Evolutionary conservation across 2,797 vertebrate species (phyloP), one percentile per base, ranked within the genome.

Genomic region (Euthynnus affinis): DNA sequence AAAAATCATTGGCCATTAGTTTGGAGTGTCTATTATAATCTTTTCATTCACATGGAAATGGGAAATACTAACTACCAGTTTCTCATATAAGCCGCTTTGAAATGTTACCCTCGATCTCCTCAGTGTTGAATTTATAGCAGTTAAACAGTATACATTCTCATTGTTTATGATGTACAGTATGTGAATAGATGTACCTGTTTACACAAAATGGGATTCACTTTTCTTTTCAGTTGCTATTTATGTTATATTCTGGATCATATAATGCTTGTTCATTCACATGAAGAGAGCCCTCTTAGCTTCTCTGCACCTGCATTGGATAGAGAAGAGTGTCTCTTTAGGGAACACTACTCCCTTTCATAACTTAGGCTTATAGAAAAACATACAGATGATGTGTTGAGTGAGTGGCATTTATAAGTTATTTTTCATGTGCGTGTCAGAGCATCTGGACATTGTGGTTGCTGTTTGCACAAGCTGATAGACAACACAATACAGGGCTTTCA

Each of bases 1-100:
- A 83, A 87, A 85, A 55, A 81, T 80, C 52, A 80, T 44, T 83
- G 79, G 73, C 72, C 61, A 78, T 88, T 85, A 59, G 75, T 80
- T 77, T 74, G 17, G 27, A 83, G 73, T 60, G 68, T 77, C 88
- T 78, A 15, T 75, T 86, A 81, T 60, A 72, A 42, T 72, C 14
- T 61, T 74, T 85, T 75, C 56, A 71, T 70, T 82, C 75, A 68
- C 69, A 61, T 42, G 63, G 40, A 74, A 84, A 82, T 82, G 48
- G 60, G 46, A 58, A 83, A 82, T 62, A 62, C 58, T 73, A 73
- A 82, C 80, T 69, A 56, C 34, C 51, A 67, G 25, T 73, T 71
- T 77, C 23, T 63, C 44, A 68, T 78, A 29, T 68, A 48, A 76
- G 25, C n/a, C 1, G 9, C 6, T 25, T 58, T 78, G 34, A 86